Percentiles rank a stretch among this genome's conserved stretches.
Conservation (phyloP, 2,888 invertebrate species). For the Plebejus anna region DNA sequence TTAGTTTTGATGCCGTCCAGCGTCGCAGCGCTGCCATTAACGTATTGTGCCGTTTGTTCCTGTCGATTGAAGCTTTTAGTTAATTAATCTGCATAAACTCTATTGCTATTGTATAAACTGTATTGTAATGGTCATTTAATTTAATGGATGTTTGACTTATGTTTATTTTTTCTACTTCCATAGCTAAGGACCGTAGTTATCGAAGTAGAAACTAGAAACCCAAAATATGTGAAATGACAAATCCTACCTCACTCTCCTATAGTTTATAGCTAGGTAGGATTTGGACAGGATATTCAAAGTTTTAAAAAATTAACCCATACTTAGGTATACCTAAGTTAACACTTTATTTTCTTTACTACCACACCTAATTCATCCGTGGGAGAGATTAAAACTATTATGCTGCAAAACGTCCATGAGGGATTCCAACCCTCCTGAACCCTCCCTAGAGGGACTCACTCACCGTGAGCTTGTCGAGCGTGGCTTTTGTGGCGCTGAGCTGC, state of each 20-base stretch:
- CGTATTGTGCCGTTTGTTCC: slow-evolving; percentile 87
- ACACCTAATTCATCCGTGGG: too few relatives aligned
- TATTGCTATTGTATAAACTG: neutral
- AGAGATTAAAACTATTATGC: too few relatives aligned
- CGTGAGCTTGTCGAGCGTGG: slow-evolving; percentile 85
- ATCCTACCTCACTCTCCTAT: too few relatives aligned
- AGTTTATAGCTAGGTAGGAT: too few relatives aligned
- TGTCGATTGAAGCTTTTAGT: slow-evolving; percentile 57
- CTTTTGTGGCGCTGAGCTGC: slow-evolving; percentile 88
- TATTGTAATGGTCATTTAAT: neutral
- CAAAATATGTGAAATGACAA: too few relatives aligned
- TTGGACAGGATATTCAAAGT: too few relatives aligned
- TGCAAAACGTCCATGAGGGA: too few relatives aligned
- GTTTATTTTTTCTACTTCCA: neutral
- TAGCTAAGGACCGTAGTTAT: neutral
- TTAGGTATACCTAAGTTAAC: too few relatives aligned
- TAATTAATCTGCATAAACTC: slow-evolving; percentile 34
- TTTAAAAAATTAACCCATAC: too few relatives aligned
- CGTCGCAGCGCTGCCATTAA: slow-evolving; percentile 87
- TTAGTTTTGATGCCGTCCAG: slow-evolving; percentile 90
- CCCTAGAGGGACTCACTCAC: slow-evolving; percentile 44
- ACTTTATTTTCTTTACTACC: too few relatives aligned
- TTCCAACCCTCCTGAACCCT: too few relatives aligned
- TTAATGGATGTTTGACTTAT: neutral
- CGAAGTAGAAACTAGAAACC: neutral